Evolutionary conservation across 1,140 invertebrate genomes (phyloP), one percentile per base, ranked within the genome.

Genomic region (Cydia amplana): DNA sequence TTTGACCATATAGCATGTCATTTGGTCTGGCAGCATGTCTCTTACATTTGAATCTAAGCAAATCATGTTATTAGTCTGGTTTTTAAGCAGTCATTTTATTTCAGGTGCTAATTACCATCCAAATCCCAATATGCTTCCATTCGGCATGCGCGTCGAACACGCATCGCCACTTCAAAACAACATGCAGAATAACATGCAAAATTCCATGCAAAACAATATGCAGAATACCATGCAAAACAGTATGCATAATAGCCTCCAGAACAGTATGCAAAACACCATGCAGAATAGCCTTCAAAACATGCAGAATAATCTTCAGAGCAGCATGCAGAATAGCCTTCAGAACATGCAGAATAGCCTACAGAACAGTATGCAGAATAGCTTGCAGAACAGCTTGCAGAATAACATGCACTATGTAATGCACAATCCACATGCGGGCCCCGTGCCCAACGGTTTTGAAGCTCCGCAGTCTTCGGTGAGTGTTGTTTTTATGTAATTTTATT

Each of bases 71-170:
- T 16, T 46, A 46, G 1, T 46, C 14, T 7, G 14, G 14, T 46
- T 14, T 46, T 46, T 46, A 46, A 46, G 14, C 4, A 46, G n/a
- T 64, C 72, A 1, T 55, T 32, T 23, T 14, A 70, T 79, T 82
- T 18, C 87, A 92, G 88, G 87, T 91, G 89, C 90, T 91, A 91
- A 91, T 90, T 93, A 83, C 87, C 91, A 91, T 89, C 84, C 80
- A 83, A 89, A 88, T 85, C 85, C 85, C 78, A 90, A 85, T 84
- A 89, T 93, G 85, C 85, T 93, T 82, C 91, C 93, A 77, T 93
- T 93, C 80, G 93, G 93, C 75, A 93, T 93, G 91, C 88, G 93
- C 73, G 85, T 93, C 83, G 91, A 91, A 75, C 72, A 23, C 72
- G 46, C 72, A 23, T 23, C 72, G 72, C 40, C 49, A 51, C 73